These are phyloP conservation scores for Cranoglanis bouderius DNA, from an alignment of 2,113 vertebrate species.

Conservation along the genomic window DNA sequence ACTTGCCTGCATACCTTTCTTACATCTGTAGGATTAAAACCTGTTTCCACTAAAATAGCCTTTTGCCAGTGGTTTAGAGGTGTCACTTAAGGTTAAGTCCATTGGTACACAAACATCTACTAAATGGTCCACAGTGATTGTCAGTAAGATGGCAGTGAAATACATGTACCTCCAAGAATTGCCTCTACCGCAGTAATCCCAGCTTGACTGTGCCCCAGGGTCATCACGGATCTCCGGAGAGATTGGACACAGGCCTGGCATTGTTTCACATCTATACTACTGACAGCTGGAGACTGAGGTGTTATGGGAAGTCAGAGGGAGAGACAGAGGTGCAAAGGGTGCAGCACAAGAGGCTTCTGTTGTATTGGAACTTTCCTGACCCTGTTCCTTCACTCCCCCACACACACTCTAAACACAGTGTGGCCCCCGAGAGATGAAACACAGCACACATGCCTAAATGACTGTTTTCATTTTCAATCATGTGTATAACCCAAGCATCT, in stretches of 20 bases:
- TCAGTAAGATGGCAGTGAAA: background rate
- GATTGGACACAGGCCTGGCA: slow-evolving; percentile 30
- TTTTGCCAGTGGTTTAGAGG: background rate
- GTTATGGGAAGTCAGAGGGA: slow-evolving; percentile 16
- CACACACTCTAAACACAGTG: slow-evolving; percentile 38
- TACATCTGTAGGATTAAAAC: background rate
- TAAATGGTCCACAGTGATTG: background rate
- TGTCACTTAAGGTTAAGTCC: background rate
- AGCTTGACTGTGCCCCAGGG: slow-evolving; percentile 10
- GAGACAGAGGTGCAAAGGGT: slow-evolving; percentile 33
- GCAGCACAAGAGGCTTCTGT: slow-evolving; percentile 47
- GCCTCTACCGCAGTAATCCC: background rate
- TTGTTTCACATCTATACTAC: slow-evolving; percentile 34
- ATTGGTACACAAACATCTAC: background rate
- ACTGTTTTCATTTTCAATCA: slow-evolving; percentile 52
- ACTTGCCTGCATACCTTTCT: no score
- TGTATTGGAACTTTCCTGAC: slow-evolving; percentile 48
- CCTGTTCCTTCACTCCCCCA: slow-evolving; percentile 31
- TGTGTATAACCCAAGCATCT: slow-evolving; percentile 46
- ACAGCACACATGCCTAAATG: slow-evolving; percentile 36
- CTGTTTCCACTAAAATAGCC: no score
- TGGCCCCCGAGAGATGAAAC: slow-evolving; percentile 31
- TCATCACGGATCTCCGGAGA: slow-evolving; percentile 23
- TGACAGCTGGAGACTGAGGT: slow-evolving; percentile 28
- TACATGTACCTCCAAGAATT: background rate